A percentile compares a stretch with the other conserved stretches of the same genome.
Evolutionary conservation across 2,113 vertebrate species (phyloP).

Genomic region (zebrafish (Danio rerio)): DNA sequence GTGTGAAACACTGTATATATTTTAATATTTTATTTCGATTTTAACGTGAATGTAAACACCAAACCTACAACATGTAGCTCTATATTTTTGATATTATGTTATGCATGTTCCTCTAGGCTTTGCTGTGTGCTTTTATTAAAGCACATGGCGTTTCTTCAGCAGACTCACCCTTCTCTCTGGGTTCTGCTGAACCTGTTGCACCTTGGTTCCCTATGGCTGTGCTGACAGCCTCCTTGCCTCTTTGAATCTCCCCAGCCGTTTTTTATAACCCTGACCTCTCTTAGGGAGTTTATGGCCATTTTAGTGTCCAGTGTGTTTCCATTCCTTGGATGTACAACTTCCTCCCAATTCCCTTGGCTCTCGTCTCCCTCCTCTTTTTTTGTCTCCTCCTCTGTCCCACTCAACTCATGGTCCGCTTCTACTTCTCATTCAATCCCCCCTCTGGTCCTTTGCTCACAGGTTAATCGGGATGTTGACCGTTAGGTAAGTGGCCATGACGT

Average conservation of each 20-base stretch:
- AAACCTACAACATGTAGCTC: too few relatives aligned
- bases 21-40: too few relatives aligned
- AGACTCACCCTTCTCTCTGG: not conserved
- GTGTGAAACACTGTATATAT: too few relatives aligned
- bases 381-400: not conserved
- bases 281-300: conserved; percentile 27
- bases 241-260: conserved; percentile 27
- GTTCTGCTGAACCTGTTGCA: conserved; percentile 43
- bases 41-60: too few relatives aligned
- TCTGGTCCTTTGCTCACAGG: not conserved
- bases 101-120: not conserved
- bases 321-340: conserved; percentile 39
- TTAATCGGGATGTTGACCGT: not conserved
- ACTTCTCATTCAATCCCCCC: not conserved
- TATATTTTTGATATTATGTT: not conserved
- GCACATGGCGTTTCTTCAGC: not conserved
- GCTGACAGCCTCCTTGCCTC: conserved; percentile 1
- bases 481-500: not conserved
- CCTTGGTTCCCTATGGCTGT: conserved; percentile 3
- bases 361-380: conserved; percentile 3
- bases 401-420: not conserved
- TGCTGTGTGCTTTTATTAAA: not conserved
- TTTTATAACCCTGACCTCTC: conserved; percentile 22
- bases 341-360: conserved; percentile 18
- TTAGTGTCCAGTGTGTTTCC: conserved; percentile 36